Base-by-base conservation (phyloP, 1,140 invertebrate species). In the Stegodyphus dumicola region DNA sequence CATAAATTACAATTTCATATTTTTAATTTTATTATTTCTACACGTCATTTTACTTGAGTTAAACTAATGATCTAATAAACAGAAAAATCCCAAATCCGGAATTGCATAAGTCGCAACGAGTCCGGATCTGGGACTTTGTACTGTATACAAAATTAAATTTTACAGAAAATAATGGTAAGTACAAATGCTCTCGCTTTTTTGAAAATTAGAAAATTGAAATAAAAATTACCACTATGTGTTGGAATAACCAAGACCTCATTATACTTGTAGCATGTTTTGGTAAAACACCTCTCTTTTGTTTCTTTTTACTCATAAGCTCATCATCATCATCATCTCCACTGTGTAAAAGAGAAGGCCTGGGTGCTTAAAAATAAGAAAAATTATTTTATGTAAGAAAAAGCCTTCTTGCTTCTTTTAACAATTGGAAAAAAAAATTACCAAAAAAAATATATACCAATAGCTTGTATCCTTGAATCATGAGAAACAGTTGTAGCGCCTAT, bases 251-350 rank as follows among this genome's bases (percentile, higher is more conserved):
- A 92, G 98, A 98, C 93, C 98, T 94, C 91, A 99, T 95, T 91
- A 99, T 99, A 93, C 99, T 99, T 89, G 98, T 99, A 89, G 98
- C 98, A 88, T 99, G 97, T 93, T 99, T 99, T 87, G 98, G 98
- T 92, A 99, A 99, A 91, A 99, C 99, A 89, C 98, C 98, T 90
- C 98, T 93, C 95, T 96, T 96, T 88, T 94, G 94, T 89, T 93
- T 91, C 90, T 93, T 92, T 90, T 92, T 91, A 70, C 89, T 90
- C 6, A 91, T 89, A 74, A 92, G 88, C 89, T 93, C 90, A 90
- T 95, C 92, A 88, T 95, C 94, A 85, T 94, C 94, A 88, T 93
- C 93, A 89, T 93, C 93, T 15, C 88, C 89, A 79, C 88, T 89
- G 52, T 93, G 92, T 87, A 92, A 91, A 49, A 92, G 92, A 48